Conservation (phyloP, 2,797 vertebrate genomes). For the Gallirallus australis region DNA sequence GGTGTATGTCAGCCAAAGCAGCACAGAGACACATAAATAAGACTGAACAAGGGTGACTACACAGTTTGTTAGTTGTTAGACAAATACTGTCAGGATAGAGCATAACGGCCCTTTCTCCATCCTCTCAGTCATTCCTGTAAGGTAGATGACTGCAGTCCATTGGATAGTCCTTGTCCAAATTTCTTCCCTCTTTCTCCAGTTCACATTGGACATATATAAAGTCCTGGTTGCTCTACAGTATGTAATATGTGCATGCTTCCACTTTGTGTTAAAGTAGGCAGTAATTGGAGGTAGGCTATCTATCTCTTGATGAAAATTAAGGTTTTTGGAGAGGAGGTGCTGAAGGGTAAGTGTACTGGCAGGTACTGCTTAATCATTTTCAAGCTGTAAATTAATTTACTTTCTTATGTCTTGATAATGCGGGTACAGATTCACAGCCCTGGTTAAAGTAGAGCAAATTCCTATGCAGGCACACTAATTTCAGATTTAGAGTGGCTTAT, state of each 20-base stretch:
- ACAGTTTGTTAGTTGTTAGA: neutral
- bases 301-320: neutral
- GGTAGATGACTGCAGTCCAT: neutral
- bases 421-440: neutral
- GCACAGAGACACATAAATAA: neutral
- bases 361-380: neutral
- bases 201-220: neutral
- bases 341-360: neutral
- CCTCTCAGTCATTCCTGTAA: neutral
- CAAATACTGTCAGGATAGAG: neutral
- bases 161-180: neutral
- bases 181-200: neutral
- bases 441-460: slow-evolving; percentile 28
- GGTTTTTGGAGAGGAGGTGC: neutral
- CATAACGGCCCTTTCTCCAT: accelerated
- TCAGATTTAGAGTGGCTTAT: slow-evolving; percentile 58
- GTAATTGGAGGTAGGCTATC: neutral
- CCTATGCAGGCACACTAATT: slow-evolving; percentile 17
- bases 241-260: neutral
- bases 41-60: neutral
- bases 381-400: slow-evolving; percentile 26
- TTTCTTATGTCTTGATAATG: neutral
- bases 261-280: neutral
- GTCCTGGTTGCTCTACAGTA: neutral
- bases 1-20: slow-evolving; percentile 18